phyloP scores from a whole-genome alignment of 2,888 invertebrate species.

The Acanthosepion lycidas region DNA sequence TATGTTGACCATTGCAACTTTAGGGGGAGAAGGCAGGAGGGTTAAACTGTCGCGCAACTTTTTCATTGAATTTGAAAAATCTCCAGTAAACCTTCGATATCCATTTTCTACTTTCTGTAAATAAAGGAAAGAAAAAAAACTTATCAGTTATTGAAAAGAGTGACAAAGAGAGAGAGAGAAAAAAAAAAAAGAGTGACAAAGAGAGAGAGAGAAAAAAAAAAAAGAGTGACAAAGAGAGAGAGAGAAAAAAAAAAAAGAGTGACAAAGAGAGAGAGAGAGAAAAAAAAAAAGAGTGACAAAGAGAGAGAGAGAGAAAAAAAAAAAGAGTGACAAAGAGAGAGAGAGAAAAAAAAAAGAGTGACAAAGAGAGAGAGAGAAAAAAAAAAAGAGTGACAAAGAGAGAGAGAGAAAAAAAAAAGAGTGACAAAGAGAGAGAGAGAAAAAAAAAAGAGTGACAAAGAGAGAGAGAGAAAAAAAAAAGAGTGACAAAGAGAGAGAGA shows the following conservation, averaged over 20 bases:
- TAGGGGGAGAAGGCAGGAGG: background rate
- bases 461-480: no score
- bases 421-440: no score
- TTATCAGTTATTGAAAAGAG: no score
- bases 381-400: no score
- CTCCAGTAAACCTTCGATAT: background rate
- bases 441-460: no score
- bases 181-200: background rate
- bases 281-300: background rate
- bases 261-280: background rate
- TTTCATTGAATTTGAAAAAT: constrained; percentile 9
- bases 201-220: background rate
- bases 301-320: background rate
- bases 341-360: no score
- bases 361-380: no score
- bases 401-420: no score
- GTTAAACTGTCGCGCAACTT: background rate
- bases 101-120: background rate
- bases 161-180: no score
- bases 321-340: no score
- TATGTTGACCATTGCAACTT: background rate
- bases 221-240: background rate
- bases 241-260: background rate
- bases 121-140: background rate
- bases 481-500: no score